phyloP scores from a whole-genome alignment of 2,113 vertebrate species.

The Morone chrysops region DNA sequence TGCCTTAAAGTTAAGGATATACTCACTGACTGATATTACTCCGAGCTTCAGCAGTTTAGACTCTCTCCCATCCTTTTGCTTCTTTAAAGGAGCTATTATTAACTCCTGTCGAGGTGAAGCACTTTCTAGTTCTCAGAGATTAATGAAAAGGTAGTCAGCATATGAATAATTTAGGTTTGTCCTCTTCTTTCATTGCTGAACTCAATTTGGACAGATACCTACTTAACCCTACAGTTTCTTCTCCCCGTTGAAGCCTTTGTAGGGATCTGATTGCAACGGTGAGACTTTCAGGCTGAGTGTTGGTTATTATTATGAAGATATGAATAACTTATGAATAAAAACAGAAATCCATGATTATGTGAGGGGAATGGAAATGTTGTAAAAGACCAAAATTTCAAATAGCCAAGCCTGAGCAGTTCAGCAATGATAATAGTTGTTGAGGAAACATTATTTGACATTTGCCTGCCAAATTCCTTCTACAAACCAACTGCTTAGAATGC shows the following conservation, averaged over 20 bases:
- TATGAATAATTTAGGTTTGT: slow-evolving; percentile 76
- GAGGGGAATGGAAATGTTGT: neutral
- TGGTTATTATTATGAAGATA: slow-evolving; percentile 10
- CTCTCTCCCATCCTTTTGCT: slow-evolving; percentile 28
- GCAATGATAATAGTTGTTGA: no score
- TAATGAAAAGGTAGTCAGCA: slow-evolving; percentile 77
- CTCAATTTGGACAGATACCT: slow-evolving; percentile 40
- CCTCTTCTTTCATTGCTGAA: slow-evolving; percentile 67
- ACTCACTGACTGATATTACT: neutral
- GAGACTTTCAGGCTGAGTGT: neutral
- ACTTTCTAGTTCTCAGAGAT: slow-evolving; percentile 70
- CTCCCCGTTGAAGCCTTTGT: neutral
- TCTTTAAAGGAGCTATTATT: slow-evolving; percentile 73
- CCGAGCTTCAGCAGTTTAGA: slow-evolving; percentile 31
- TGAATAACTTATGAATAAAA: slow-evolving; percentile 29
- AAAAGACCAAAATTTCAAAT: slow-evolving; percentile 1
- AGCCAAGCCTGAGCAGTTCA: slow-evolving; percentile 27
- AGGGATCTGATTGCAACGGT: neutral
- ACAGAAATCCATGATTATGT: neutral
- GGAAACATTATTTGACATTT: slow-evolving; percentile 26
- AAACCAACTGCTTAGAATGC: slow-evolving; percentile 41
- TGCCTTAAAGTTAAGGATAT: neutral
- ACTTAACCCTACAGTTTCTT: slow-evolving; percentile 41
- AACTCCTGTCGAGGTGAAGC: slow-evolving; percentile 71
- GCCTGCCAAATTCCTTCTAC: slow-evolving; percentile 5